Evolutionary conservation across 2,888 invertebrate genomes (phyloP).

Genomic region (Patella caerulea): DNA sequence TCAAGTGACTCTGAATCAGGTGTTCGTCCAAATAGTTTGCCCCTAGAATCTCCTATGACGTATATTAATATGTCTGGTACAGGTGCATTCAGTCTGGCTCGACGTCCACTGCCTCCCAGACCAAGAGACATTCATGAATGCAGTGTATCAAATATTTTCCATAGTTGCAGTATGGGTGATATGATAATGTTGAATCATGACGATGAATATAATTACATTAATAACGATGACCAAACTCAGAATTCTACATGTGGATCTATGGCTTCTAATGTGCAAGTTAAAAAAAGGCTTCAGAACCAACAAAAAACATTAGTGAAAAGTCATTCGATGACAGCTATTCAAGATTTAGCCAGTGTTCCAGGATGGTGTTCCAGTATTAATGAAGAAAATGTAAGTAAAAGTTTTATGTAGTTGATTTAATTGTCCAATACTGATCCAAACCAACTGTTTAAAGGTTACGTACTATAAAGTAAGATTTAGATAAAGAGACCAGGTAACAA

Average conservation of each 20-base stretch:
- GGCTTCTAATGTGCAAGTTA: neutral
- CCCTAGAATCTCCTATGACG: neutral
- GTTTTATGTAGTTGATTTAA: too few species aligned
- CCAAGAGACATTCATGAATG: neutral
- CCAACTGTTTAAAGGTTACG: too few species aligned
- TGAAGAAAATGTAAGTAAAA: conserved; percentile 15
- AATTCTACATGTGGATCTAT: neutral
- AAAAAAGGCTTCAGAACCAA: neutral
- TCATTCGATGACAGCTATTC: neutral
- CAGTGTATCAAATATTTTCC: neutral
- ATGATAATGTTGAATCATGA: neutral
- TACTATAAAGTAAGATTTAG: too few species aligned
- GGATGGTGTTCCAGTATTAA: conserved; percentile 21
- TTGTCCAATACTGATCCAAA: too few species aligned
- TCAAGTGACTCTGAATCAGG: neutral
- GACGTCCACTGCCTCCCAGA: neutral
- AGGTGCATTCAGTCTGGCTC: neutral
- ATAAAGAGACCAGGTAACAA: too few species aligned
- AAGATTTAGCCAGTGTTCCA: conserved; percentile 14
- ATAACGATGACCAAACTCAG: neutral
- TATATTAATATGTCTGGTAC: neutral
- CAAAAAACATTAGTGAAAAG: neutral
- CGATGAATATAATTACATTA: neutral
- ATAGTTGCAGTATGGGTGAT: neutral
- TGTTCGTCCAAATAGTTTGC: neutral